phyloP scores from a whole-genome alignment of 2,888 invertebrate genomes.

The Cantharis rustica region DNA sequence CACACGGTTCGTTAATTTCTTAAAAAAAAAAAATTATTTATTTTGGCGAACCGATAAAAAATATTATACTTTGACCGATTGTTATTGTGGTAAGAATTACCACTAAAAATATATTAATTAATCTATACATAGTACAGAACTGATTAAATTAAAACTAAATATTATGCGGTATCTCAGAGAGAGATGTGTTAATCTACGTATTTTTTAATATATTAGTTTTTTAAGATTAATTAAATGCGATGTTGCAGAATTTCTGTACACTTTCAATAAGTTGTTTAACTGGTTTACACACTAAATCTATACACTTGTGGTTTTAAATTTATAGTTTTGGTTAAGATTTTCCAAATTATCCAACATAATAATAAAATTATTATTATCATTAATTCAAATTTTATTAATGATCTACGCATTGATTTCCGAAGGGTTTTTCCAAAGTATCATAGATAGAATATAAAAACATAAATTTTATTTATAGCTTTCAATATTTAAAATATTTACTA shows the following conservation, averaged over 20 bases:
- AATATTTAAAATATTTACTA: too few species aligned
- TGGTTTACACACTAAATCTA: background rate
- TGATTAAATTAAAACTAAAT: background rate
- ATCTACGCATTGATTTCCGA: too few species aligned
- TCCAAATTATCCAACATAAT: background rate
- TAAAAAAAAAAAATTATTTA: background rate
- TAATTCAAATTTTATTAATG: background rate
- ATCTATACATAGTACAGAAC: background rate
- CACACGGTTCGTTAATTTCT: background rate
- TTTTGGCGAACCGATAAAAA: background rate
- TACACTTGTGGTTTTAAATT: background rate
- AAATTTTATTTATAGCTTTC: too few species aligned
- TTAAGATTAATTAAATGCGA: background rate
- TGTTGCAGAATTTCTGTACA: background rate
- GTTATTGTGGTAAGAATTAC: background rate
- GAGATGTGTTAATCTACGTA: background rate
- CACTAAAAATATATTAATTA: background rate
- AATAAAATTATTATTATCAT: background rate
- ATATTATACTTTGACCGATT: background rate
- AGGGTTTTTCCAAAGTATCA: too few species aligned
- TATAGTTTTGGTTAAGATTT: background rate
- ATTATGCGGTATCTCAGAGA: background rate
- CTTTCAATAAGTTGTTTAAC: background rate
- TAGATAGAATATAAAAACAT: too few species aligned
- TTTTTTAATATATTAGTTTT: background rate